phyloP scores from a whole-genome alignment of 2,797 vertebrate species.

The Tolypeutes matacus region DNA sequence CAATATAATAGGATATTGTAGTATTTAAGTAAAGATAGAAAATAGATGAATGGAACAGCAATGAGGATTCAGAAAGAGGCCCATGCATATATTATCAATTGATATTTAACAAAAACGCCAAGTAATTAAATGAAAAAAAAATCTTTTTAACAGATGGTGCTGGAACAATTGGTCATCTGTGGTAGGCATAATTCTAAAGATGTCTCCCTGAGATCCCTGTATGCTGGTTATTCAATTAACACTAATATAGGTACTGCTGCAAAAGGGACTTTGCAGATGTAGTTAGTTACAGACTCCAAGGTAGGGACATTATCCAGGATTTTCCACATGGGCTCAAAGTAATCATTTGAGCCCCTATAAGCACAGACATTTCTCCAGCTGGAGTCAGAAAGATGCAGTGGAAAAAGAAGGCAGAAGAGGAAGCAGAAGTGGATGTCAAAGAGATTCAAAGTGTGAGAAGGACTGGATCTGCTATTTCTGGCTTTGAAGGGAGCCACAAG shows the following conservation, averaged over 20 bases:
- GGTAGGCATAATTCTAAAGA: conserved; percentile 5
- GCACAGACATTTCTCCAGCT: background rate
- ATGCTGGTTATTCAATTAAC: background rate
- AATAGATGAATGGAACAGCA: background rate
- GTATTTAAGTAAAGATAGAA: background rate
- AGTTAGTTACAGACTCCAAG: background rate
- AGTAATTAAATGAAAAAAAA: background rate
- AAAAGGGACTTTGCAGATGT: background rate
- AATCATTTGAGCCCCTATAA: background rate
- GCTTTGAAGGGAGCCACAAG: background rate
- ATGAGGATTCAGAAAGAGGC: background rate
- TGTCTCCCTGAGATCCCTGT: background rate
- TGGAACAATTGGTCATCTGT: background rate
- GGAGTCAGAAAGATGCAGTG: background rate
- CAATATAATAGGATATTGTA: background rate
- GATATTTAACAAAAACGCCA: background rate
- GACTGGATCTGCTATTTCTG: background rate
- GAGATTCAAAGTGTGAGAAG: background rate
- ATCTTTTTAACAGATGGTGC: background rate
- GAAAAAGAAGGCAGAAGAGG: background rate
- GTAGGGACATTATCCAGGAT: background rate
- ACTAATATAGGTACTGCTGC: background rate
- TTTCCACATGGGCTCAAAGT: background rate
- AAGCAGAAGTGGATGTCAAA: background rate
- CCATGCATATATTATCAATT: background rate